A percentile compares a stretch with the other conserved stretches of the same genome.
Conservation (phyloP, 2,797 vertebrate genomes). For the Paratrypauchen microcephalus region DNA sequence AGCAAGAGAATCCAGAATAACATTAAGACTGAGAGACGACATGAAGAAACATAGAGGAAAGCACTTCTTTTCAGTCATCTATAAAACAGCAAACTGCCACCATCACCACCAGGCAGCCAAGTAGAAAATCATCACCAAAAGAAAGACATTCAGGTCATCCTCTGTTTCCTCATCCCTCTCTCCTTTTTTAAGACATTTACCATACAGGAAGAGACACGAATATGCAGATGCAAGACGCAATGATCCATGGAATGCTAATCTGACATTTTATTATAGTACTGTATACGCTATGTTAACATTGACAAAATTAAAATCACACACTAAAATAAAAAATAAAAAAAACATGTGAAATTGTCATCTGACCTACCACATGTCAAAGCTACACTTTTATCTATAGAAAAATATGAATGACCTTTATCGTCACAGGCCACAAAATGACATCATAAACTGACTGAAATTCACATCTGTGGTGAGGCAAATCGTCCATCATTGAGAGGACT, state of each 20-base stretch:
- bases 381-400: constrained; percentile 31
- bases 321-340: too few species aligned
- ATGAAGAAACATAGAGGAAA: constrained; percentile 32
- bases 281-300: not conserved
- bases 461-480: constrained; percentile 44
- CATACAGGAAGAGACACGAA: constrained; percentile 43
- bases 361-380: constrained; percentile 30
- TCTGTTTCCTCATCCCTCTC: constrained; percentile 11
- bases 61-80: constrained; percentile 53
- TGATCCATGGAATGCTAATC: constrained; percentile 13
- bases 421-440: constrained; percentile 42
- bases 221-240: constrained; percentile 18
- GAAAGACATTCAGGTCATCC: constrained; percentile 79
- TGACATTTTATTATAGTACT: not conserved
- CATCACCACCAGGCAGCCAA: constrained; percentile 74
- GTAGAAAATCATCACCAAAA: constrained; percentile 75
- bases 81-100: constrained; percentile 74
- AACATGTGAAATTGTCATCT: not conserved
- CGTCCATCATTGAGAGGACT: constrained; percentile 55
- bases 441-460: constrained; percentile 29
- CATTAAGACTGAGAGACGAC: constrained; percentile 33
- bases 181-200: constrained; percentile 42
- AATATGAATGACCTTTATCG: constrained; percentile 34
- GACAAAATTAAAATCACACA: not conserved
- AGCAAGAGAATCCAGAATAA: constrained; percentile 32